Conservation (phyloP, 2,888 invertebrate species). For the Drosophila vallismaia region DNA sequence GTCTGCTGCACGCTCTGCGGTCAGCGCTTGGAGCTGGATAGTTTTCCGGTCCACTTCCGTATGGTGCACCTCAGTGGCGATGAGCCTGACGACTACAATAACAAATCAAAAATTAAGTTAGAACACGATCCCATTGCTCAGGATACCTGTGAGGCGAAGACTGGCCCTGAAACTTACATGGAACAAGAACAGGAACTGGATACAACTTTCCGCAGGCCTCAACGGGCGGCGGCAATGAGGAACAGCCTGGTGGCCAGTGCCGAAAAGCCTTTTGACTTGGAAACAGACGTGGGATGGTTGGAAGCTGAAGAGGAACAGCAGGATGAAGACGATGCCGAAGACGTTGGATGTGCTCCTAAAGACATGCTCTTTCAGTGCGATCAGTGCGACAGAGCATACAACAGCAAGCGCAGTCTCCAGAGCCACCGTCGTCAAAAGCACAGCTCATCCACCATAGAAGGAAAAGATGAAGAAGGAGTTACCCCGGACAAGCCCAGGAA, state of each 20-base stretch:
- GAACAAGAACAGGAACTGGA: slow-evolving; percentile 34
- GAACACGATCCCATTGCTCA: slow-evolving; percentile 63
- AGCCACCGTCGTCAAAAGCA: slow-evolving; percentile 70
- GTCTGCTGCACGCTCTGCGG: slow-evolving; percentile 74
- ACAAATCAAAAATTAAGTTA: slow-evolving; percentile 22
- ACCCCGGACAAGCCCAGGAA: background rate
- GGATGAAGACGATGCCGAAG: slow-evolving; percentile 13
- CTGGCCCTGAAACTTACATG: slow-evolving; percentile 32
- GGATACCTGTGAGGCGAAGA: slow-evolving; percentile 28
- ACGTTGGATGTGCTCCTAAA: slow-evolving; percentile 36
- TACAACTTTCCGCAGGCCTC: background rate
- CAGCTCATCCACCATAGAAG: slow-evolving; percentile 3
- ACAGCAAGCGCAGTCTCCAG: slow-evolving; percentile 70
- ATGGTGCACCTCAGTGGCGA: slow-evolving; percentile 41
- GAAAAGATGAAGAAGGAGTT: background rate
- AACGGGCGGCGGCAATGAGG: slow-evolving; percentile 46
- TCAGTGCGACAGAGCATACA: slow-evolving; percentile 72
- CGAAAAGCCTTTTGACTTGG: slow-evolving; percentile 7
- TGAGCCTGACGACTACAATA: background rate
- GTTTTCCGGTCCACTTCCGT: slow-evolving; percentile 71
- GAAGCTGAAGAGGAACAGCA: background rate
- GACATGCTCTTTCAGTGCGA: slow-evolving; percentile 72
- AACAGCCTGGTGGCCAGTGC: slow-evolving; percentile 27
- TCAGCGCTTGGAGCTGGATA: slow-evolving; percentile 56
- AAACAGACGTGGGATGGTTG: slow-evolving; percentile 14